Percentiles rank a stretch among this genome's conserved stretches.
Conservation (phyloP, 1,140 invertebrate genomes). For the Hestina assimilis region DNA sequence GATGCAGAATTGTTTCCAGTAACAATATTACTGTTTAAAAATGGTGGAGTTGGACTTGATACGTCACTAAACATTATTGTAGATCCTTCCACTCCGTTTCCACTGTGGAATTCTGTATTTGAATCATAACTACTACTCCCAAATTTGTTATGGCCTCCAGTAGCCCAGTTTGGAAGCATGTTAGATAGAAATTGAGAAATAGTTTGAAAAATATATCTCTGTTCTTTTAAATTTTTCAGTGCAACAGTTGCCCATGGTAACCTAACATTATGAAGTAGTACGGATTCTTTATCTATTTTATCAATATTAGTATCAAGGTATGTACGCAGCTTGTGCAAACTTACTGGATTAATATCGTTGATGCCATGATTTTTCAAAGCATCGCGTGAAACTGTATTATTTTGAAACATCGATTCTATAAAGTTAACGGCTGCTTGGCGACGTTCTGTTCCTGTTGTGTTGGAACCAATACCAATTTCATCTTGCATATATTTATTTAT, state of each 20-base stretch:
- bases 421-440: constrained; percentile 50
- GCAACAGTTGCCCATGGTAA: constrained; percentile 41
- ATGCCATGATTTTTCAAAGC: constrained; percentile 47
- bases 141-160: constrained; percentile 20
- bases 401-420: constrained; percentile 50
- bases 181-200: constrained; percentile 47
- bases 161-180: constrained; percentile 47
- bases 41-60: neutral
- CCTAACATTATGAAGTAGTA: constrained; percentile 42
- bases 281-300: constrained; percentile 54
- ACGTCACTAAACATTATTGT: too few relatives aligned
- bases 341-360: constrained; percentile 44
- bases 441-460: constrained; percentile 57
- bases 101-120: neutral
- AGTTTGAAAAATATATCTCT: constrained; percentile 46
- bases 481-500: constrained; percentile 51
- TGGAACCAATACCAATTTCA: constrained; percentile 49
- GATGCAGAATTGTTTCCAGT: neutral
- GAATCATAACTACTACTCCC: neutral
- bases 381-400: constrained; percentile 31
- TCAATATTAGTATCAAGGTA: constrained; percentile 48
- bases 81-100: neutral
- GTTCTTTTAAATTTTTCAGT: constrained; percentile 45
- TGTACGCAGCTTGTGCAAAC: constrained; percentile 43
- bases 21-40: neutral